These are phyloP conservation scores for Latrodectus hesperus DNA, from an alignment of 2,888 invertebrate genomes.

Conservation along the genomic window DNA sequence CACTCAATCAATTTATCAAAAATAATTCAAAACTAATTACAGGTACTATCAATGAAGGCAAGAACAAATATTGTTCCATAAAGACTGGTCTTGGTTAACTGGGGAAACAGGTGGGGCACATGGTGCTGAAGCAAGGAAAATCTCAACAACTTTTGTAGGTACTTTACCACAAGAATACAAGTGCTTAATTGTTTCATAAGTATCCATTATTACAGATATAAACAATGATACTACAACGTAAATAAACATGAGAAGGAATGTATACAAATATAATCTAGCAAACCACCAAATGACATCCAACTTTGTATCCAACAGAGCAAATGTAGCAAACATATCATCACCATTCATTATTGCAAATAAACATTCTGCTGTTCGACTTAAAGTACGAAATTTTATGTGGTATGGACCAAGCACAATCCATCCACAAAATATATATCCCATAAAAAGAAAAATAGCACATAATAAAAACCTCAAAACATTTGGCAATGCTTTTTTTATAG, in stretches of 20 bases:
- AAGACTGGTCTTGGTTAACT: too few species aligned
- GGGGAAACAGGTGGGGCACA: neutral
- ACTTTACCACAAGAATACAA: slow-evolving; percentile 93
- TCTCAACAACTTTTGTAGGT: slow-evolving; percentile 77
- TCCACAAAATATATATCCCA: slow-evolving; percentile 97
- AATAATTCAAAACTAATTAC: too few species aligned
- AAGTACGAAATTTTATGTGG: slow-evolving; percentile 94
- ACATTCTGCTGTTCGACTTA: slow-evolving; percentile 95
- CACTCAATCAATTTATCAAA: too few species aligned
- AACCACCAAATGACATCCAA: slow-evolving; percentile 91
- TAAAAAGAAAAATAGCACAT: slow-evolving; percentile 94
- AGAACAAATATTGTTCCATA: too few species aligned
- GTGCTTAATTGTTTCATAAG: slow-evolving; percentile 96
- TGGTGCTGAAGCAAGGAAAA: slow-evolving; percentile 38
- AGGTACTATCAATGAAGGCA: too few species aligned
- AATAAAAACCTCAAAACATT: slow-evolving; percentile 94
- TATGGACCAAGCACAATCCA: slow-evolving; percentile 99
- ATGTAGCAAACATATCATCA: slow-evolving; percentile 99
- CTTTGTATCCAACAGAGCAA: slow-evolving; percentile 90
- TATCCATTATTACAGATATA: slow-evolving; percentile 99
- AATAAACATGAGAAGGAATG: slow-evolving; percentile 96
- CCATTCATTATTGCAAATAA: slow-evolving; percentile 97
- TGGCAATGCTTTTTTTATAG: slow-evolving; percentile 95
- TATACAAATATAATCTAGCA: slow-evolving; percentile 93
- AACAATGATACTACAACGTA: slow-evolving; percentile 98